Base-by-base conservation (phyloP, 2,888 invertebrate genomes). In the Drosophila barbarae region DNA sequence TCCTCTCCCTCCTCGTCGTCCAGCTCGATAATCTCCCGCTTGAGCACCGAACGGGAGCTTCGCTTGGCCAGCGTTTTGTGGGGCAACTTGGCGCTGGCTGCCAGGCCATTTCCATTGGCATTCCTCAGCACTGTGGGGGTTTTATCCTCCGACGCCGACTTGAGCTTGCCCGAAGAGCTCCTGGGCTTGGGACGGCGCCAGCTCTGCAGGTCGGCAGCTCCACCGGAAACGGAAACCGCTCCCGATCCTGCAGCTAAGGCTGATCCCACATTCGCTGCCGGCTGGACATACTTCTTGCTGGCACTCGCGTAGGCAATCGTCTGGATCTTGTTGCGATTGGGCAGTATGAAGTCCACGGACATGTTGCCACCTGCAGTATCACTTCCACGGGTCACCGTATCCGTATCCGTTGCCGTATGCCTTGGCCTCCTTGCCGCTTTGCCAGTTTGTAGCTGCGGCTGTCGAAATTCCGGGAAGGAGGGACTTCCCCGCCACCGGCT, bases 291-390 rank as follows among this genome's bases (percentile, higher is more conserved):
- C 47, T 85, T 84, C 66, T 77, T 85, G 74, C 80, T 79, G 59
- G 85, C 80, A 71, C 83, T 82, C 52, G 81, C 81, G 58, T 85
- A 82, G 66, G 81, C 73, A 83, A 82, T 82, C 71, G 81, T 82
- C 67, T 83, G 85, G 69, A 82, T 85, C 77, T 85, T 82, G 69
- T 82, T 82, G 65, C 81, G 85, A 79, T 76, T 78, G 72, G 80
- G 78, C 74, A 83, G 74, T 60, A 87, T 82, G 64, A 84, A 87
- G 63, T 86, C 86, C 78, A 87, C 80, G 65, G 86, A 87, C 87
- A 87, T 87, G 79, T 74, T 86, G 75, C 73, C 46, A n/a, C 46
- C 84, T 59, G 59, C 59, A 30, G 53, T 34, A 56, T 49, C 49
- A 21, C 21, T 49, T 49, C 34, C 34, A 46, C 59, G 59, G 51